A percentile compares a stretch with the other conserved stretches of the same genome.
These are phyloP conservation scores for Poecilia picta DNA, from an alignment of 2,797 vertebrate genomes.

Conservation along the genomic window DNA sequence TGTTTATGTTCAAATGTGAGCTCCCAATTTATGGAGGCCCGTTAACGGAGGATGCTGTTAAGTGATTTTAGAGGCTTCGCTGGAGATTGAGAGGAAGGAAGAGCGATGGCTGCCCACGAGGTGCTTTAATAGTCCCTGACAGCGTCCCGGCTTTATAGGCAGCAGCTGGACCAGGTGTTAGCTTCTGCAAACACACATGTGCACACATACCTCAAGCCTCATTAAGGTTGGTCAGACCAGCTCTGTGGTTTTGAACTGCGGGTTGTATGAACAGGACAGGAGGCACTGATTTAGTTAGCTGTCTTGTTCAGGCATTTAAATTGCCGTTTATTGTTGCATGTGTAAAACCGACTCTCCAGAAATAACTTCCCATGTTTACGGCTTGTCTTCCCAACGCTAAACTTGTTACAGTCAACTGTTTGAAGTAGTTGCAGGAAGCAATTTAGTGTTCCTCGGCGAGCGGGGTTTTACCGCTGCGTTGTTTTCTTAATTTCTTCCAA, in stretches of 20 bases:
- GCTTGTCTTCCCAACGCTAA: conserved; percentile 55
- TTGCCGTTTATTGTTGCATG: conserved; percentile 60
- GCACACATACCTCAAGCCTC: conserved; percentile 57
- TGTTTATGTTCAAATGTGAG: conserved; percentile 29
- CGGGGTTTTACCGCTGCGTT: conserved; percentile 47
- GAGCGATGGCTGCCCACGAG: conserved; percentile 67
- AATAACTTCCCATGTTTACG: conserved; percentile 67
- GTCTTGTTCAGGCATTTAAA: conserved; percentile 65
- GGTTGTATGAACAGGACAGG: conserved; percentile 48
- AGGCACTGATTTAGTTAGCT: conserved; percentile 44
- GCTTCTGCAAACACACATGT: conserved; percentile 44
- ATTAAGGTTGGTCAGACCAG: conserved; percentile 69
- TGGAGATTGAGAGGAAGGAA: conserved; percentile 69
- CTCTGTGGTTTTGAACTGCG: conserved; percentile 58
- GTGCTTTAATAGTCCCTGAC: conserved; percentile 74
- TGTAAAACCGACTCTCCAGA: conserved; percentile 31
- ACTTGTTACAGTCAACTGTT: conserved; percentile 56
- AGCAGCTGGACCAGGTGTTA: conserved; percentile 79
- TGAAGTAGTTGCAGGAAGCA: conserved; percentile 55
- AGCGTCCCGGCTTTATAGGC: conserved; percentile 63
- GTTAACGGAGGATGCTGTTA: conserved; percentile 75
- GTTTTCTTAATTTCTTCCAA: conserved; percentile 11
- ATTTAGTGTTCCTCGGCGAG: conserved; percentile 60
- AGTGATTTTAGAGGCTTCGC: conserved; percentile 71
- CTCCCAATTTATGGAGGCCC: conserved; percentile 50